phyloP scores from a whole-genome alignment of 2,888 invertebrate genomes.

The Epistrophe grossulariae region DNA sequence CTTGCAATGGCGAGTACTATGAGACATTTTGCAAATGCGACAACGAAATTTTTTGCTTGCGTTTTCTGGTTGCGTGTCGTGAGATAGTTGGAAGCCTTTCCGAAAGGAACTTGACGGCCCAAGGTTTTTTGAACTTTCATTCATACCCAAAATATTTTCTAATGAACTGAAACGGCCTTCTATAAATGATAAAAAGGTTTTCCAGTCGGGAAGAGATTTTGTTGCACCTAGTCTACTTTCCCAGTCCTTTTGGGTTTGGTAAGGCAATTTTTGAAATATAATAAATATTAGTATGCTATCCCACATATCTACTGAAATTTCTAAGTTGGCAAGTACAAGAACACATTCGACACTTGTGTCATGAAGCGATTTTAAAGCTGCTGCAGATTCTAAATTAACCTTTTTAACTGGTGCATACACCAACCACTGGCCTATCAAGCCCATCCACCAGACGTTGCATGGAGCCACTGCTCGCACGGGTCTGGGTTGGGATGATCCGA shows the following conservation, averaged over 20 bases:
- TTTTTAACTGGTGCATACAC: no score
- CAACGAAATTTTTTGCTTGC: not conserved
- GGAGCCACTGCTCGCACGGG: no score
- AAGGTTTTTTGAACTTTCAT: not conserved
- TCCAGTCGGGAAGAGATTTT: constrained; percentile 1
- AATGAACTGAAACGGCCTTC: constrained; percentile 29
- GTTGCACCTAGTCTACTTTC: constrained; percentile 4
- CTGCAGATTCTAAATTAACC: no score
- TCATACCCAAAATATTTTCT: constrained; percentile 23
- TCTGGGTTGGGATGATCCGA: no score
- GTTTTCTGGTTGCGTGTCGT: not conserved
- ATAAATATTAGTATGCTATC: constrained; percentile 7
- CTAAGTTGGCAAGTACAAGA: constrained; percentile 21
- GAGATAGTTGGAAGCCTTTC: not conserved
- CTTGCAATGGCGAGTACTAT: no score
- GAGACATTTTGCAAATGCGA: no score
- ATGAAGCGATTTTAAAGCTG: no score
- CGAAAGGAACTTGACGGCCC: not conserved
- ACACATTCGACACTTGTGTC: no score
- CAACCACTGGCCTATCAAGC: no score
- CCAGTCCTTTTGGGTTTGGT: not conserved
- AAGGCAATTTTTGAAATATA: constrained; percentile 27
- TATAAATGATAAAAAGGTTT: not conserved
- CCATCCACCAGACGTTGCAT: no score
- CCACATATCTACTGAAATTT: constrained; percentile 2